Percentiles rank a stretch among this genome's conserved stretches.
phyloP scores from a whole-genome alignment of 2,888 invertebrate species.

The Prosapia bicincta region DNA sequence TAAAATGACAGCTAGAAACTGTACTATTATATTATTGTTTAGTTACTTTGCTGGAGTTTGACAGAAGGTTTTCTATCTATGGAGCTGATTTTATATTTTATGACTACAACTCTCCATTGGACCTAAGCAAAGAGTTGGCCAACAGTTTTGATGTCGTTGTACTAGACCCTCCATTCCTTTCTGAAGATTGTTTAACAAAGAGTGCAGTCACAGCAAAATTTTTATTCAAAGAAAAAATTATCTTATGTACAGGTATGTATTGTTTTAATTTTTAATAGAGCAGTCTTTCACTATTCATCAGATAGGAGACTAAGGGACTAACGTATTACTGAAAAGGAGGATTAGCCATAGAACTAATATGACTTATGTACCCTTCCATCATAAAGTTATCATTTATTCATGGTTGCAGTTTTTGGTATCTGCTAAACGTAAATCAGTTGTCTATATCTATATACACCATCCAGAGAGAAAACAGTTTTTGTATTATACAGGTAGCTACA shows the following conservation, averaged over 20 bases:
- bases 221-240: slow-evolving; percentile 68
- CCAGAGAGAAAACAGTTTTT: too few relatives aligned
- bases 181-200: slow-evolving; percentile 87
- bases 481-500: too few relatives aligned
- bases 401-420: too few relatives aligned
- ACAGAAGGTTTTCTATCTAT: slow-evolving; percentile 74
- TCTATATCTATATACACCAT: too few relatives aligned
- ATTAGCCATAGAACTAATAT: too few relatives aligned
- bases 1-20: background rate
- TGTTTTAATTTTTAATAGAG: too few relatives aligned
- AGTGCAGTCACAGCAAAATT: slow-evolving; percentile 72
- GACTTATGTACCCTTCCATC: too few relatives aligned
- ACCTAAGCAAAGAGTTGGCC: slow-evolving; percentile 58
- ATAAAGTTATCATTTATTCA: too few relatives aligned
- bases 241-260: slow-evolving; percentile 81
- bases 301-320: too few relatives aligned
- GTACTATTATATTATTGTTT: slow-evolving; percentile 44
- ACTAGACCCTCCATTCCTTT: slow-evolving; percentile 93
- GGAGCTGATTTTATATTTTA: slow-evolving; percentile 79
- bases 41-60: slow-evolving; percentile 80
- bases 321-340: too few relatives aligned
- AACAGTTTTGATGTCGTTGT: slow-evolving; percentile 76
- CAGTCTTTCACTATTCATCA: too few relatives aligned
- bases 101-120: slow-evolving; percentile 79
- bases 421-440: too few relatives aligned